Evolutionary conservation across 2,113 vertebrate species (phyloP).

Genomic region (Nestor notabilis): DNA sequence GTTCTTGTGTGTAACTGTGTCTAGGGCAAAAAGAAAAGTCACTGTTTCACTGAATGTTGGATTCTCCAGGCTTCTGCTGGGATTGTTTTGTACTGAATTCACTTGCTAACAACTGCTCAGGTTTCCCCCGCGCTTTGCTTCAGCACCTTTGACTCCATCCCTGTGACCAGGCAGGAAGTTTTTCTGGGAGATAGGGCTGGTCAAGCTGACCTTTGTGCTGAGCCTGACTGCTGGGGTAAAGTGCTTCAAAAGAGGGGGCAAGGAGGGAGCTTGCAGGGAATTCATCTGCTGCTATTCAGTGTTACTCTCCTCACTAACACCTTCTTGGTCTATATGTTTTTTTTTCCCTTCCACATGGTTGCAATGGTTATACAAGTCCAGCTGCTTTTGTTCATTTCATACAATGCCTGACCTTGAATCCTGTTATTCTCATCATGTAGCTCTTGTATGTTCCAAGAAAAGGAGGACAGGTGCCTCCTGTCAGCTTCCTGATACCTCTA

Average conservation of each 20-base stretch:
- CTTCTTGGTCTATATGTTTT: background rate
- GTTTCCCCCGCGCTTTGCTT: background rate
- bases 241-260: background rate
- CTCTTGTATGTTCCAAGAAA: background rate
- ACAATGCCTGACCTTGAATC: background rate
- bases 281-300: background rate
- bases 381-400: background rate
- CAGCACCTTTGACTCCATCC: background rate
- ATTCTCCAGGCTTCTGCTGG: background rate
- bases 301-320: background rate
- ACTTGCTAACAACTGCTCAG: background rate
- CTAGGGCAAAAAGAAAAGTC: background rate
- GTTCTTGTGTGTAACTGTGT: background rate
- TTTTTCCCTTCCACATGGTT: background rate
- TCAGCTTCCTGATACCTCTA: background rate
- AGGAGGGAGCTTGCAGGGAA: background rate
- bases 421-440: background rate
- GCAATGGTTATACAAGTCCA: background rate
- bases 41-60: background rate
- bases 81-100: background rate
- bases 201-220: background rate
- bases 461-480: background rate
- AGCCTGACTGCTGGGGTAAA: background rate
- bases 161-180: background rate
- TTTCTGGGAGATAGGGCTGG: background rate